Evolutionary conservation across 2,113 vertebrate genomes (phyloP), one percentile per base, ranked within the genome.

Genomic region (Pogonocichla stellata): DNA sequence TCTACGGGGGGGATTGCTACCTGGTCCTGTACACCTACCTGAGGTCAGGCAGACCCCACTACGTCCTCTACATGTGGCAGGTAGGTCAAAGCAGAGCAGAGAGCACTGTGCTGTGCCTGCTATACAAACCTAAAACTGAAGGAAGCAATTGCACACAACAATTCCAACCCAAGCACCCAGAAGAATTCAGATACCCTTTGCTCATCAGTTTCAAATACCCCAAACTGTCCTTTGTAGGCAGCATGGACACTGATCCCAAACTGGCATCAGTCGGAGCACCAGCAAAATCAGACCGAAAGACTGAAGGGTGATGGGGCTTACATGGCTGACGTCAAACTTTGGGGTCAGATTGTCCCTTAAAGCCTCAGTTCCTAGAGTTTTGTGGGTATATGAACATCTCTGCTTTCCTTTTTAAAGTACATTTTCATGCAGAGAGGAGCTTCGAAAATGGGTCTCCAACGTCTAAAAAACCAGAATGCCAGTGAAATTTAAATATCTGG

Each of bases 11-110:
- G 19, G 99, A 99, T 79, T 99, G 99, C 96, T 99, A 99, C 96
- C 90, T 99, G 85, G 97, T 99, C 67, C 95, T 99, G 36, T 99
- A 99, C 94, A 98, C 98, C 9, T 99, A 99, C 96, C 81, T 94
- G 75, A 98, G 89, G 65, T 96, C 98, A 29, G 96, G 97, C 91
- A 97, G 97, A 87, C 97, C 97, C 36, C 98, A 99, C 71, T 98
- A 99, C 24, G 65, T 99, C 48, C 98, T 99, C 77, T 99, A 99
- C 82, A 99, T 99, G 98, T 99, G 99, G 99, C 98, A 98, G 98
- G 99, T 99, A 89, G 75, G 98, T 96, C 38, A 77, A n/a, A 66
- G 8, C 12, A 5, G 42, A 80, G 42, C 40, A 71, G 56, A 67
- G 64, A 43, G 15, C 8, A 10, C 43, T 47, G 23, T 16, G 22